Conservation (phyloP, 1,140 invertebrate genomes). For the Lasioglossum baleicum region DNA sequence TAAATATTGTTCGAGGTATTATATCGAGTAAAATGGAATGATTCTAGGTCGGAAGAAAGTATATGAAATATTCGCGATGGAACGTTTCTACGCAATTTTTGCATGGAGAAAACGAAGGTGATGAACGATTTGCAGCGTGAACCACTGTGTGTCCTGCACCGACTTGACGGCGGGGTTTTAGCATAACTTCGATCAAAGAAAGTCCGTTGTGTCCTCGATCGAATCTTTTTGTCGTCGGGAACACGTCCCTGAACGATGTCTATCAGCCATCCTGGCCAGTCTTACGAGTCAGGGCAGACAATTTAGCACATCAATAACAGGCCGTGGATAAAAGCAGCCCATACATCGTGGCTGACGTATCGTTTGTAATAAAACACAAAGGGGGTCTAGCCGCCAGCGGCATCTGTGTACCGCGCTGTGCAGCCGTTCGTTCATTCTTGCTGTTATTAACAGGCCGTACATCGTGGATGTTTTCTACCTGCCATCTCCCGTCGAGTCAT, state of each 20-base stretch:
- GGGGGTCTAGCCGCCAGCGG: conserved; percentile 73
- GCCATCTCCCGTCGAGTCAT: conserved; percentile 74
- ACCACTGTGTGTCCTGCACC: no score
- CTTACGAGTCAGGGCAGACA: conserved; percentile 77
- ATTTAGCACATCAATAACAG: conserved; percentile 79
- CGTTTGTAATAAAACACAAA: conserved; percentile 80
- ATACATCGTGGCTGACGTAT: conserved; percentile 78
- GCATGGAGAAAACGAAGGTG: no score
- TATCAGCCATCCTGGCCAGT: conserved; percentile 73
- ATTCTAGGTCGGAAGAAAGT: no score
- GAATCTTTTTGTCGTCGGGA: conserved; percentile 54
- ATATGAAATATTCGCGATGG: no score
- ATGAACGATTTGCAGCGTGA: no score
- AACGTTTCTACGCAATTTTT: no score
- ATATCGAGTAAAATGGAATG: no score
- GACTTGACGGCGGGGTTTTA: not conserved
- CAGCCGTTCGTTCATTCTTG: conserved; percentile 74
- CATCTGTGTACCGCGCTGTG: conserved; percentile 72
- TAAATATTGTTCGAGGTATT: no score
- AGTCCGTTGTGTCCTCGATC: not conserved
- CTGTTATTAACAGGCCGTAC: conserved; percentile 76
- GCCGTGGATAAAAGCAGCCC: conserved; percentile 78
- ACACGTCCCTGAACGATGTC: conserved; percentile 67
- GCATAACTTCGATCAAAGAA: not conserved
- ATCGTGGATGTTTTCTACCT: conserved; percentile 71